A percentile compares a stretch with the other conserved stretches of the same genome.
phyloP scores from a whole-genome alignment of 1,140 invertebrate species.

The Orchestia grillus region DNA sequence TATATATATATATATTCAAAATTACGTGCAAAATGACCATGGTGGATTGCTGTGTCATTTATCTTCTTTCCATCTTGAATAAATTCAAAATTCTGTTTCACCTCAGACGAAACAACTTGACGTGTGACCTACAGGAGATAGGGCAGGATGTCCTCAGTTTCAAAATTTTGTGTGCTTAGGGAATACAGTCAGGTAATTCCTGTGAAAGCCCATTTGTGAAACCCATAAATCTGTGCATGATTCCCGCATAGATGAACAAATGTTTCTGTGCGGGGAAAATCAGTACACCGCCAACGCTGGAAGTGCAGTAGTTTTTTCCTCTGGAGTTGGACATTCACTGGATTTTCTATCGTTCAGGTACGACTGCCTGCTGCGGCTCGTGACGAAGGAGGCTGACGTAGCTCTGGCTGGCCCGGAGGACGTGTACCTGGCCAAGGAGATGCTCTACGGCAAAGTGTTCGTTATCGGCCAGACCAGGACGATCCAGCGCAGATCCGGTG shows the following conservation, averaged over 20 bases:
- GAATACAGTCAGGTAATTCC: no score
- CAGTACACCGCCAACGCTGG: background rate
- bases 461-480: conserved; percentile 77
- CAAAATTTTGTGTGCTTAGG: no score
- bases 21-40: no score
- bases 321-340: background rate
- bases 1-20: no score
- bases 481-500: conserved; percentile 74
- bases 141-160: no score
- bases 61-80: no score
- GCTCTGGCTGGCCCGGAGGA: conserved; percentile 86
- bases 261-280: background rate
- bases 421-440: conserved; percentile 84
- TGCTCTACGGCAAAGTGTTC: conserved; percentile 76
- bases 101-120: no score
- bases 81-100: no score
- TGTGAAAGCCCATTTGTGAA: no score
- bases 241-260: background rate
- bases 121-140: no score
- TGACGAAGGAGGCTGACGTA: conserved; percentile 80
- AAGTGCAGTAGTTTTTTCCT: background rate
- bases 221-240: background rate
- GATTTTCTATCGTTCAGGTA: conserved; percentile 2
- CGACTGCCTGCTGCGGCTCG: conserved; percentile 52
- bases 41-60: no score